Base-by-base conservation (phyloP, 2,797 vertebrate species). In the Platyrinchus mystaceus region DNA sequence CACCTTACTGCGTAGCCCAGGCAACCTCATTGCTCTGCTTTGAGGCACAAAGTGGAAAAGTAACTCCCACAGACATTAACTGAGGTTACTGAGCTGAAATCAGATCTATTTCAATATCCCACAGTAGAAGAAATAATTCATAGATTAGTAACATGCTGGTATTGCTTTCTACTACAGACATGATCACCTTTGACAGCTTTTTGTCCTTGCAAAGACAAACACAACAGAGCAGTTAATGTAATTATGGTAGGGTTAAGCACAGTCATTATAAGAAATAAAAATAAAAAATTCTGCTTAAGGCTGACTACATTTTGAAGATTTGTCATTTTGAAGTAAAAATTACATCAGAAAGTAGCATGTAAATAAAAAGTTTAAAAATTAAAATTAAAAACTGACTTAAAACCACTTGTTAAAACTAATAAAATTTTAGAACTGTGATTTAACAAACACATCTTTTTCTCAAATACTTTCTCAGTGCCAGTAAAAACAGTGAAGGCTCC, bases 401-500 rank as follows among this genome's bases (percentile, higher is more conserved):
- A 86, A 10, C 37, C 56, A 80, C 93, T 94, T 94, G 69, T 53
- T 86, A 94, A 81, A 93, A 75, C 24, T 7, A 93, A 69, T 77
- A 89, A 82, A 87, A 90, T 92, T 89, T 78, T 91, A 80, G 66
- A 89, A 89, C 36, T 73, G 19, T 41, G 62, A 70, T 93, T 84
- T 53, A 85, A 91, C 78, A 77, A 77, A 63, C 18, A 70, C 2
- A 2, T 81, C 59, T 84, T 89, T 74, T 96, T 85, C 32, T 93
- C 59, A 77, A 67, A 62, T 55, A 15, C 7, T 64, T 95, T 95
- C 85, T 91, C 64, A 89, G n/a, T 69, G 59, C 36, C 85, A 94
- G 91, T 94, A 74, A 80, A 94, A 94, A 67, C 68, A 77, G 43
- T 52, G 58, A 82, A 69, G 66, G 34, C 75, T 96, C 96, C 81